These are phyloP conservation scores for Telenomus remus DNA, from an alignment of 1,140 invertebrate genomes.

Conservation along the genomic window DNA sequence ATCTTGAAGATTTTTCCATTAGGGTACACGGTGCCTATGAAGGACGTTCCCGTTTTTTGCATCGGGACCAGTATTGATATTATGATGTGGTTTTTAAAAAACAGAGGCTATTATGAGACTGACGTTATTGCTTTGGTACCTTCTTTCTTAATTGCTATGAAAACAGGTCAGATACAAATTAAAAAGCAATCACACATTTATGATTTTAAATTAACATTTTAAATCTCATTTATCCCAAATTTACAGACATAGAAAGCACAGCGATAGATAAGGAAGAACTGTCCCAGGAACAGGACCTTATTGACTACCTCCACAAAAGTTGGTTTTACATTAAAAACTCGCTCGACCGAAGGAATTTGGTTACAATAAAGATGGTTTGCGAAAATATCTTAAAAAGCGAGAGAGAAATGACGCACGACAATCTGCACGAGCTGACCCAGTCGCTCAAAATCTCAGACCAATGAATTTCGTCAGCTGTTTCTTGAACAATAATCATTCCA, in stretches of 20 bases:
- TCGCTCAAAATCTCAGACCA: conserved; percentile 6
- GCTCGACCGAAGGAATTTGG: conserved; percentile 14
- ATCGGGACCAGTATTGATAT: conserved; percentile 42
- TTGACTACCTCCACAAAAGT: conserved; percentile 25
- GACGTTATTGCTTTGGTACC: conserved; percentile 15
- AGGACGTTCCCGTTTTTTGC: conserved; percentile 6
- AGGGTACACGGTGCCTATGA: conserved; percentile 17
- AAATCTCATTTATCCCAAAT: not conserved
- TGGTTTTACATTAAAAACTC: conserved; percentile 27
- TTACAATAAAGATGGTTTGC: conserved; percentile 16
- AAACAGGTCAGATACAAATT: conserved; percentile 19
- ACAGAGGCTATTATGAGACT: conserved; percentile 28
- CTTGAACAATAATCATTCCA: not conserved
- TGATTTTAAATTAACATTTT: not conserved
- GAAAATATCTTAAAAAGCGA: conserved; percentile 21
- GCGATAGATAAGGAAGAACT: conserved; percentile 11
- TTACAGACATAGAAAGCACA: conserved; percentile 13
- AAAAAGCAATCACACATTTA: not conserved
- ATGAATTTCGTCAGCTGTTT: not conserved
- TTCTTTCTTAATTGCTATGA: conserved; percentile 9
- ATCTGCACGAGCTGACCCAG: conserved; percentile 15
- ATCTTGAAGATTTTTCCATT: conserved; percentile 29
- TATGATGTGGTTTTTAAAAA: conserved; percentile 45
- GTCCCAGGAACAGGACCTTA: conserved; percentile 20
- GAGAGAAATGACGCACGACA: conserved; percentile 9